These are phyloP conservation scores for Thecocarcelia acutangulata DNA, from an alignment of 2,888 invertebrate species.

Conservation along the genomic window DNA sequence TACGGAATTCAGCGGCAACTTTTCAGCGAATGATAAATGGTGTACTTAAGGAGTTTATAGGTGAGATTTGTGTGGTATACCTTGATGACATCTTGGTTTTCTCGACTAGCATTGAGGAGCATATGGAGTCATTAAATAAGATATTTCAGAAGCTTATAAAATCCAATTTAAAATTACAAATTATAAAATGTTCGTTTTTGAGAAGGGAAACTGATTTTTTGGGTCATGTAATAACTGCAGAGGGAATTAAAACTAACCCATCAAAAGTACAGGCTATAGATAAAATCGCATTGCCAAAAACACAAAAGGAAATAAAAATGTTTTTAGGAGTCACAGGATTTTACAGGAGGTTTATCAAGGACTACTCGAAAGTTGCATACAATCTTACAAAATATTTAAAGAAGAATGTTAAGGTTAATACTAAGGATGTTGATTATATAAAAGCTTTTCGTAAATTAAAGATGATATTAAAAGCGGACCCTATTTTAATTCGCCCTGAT, in stretches of 20 bases:
- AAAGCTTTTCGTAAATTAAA: constrained; percentile 15
- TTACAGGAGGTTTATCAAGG: constrained; percentile 18
- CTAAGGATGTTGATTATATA: constrained; percentile 1
- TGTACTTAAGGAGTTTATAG: constrained; percentile 16
- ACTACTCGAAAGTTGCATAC: constrained; percentile 7
- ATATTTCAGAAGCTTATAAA: no score
- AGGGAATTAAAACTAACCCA: neutral
- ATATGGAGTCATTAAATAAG: neutral
- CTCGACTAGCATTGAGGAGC: constrained; percentile 8
- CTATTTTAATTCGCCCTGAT: constrained; percentile 43
- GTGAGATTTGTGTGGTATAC: constrained; percentile 31
- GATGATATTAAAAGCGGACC: neutral
- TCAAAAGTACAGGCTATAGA: neutral
- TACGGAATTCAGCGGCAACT: constrained; percentile 25
- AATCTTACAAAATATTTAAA: constrained; percentile 6
- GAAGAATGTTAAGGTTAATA: neutral
- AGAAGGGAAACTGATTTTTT: constrained; percentile 19
- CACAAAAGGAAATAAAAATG: neutral
- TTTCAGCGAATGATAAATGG: neutral
- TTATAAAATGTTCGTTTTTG: constrained; percentile 1
- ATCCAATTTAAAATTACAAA: no score
- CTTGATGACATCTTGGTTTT: constrained; percentile 31
- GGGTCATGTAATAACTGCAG: constrained; percentile 4
- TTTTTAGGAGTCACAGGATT: constrained; percentile 6
- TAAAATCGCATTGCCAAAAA: neutral